A percentile compares a stretch with the other conserved stretches of the same genome.
These are phyloP conservation scores for Vanessa tameamea DNA, from an alignment of 1,140 invertebrate genomes.

Conservation along the genomic window DNA sequence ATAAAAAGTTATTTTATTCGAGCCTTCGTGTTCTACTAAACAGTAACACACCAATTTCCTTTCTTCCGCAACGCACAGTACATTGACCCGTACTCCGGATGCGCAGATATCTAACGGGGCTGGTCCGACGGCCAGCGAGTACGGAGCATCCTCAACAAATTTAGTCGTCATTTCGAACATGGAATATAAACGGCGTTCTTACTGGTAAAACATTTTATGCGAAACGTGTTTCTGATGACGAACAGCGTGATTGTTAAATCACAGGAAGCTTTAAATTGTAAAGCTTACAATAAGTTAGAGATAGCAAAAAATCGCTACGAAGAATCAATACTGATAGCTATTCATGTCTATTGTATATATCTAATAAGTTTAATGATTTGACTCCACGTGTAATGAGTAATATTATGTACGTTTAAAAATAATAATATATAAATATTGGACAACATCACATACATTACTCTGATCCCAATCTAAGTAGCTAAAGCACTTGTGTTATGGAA, in stretches of 20 bases:
- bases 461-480: too few relatives aligned
- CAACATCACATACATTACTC: too few relatives aligned
- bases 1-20: not conserved
- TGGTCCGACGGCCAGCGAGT: constrained; percentile 9
- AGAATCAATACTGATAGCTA: too few relatives aligned
- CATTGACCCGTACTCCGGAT: constrained; percentile 39
- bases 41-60: constrained; percentile 38
- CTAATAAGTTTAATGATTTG: too few relatives aligned
- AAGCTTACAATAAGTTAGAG: not conserved
- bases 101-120: constrained; percentile 41
- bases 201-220: constrained; percentile 17
- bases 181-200: constrained; percentile 16
- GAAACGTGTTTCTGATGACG: constrained; percentile 20
- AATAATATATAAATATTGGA: too few relatives aligned
- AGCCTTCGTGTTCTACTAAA: not conserved
- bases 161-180: constrained; percentile 11
- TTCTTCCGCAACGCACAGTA: constrained; percentile 41
- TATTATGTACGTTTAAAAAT: too few relatives aligned
- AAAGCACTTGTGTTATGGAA: too few relatives aligned
- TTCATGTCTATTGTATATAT: too few relatives aligned
- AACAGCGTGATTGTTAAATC: constrained; percentile 2
- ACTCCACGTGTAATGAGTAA: too few relatives aligned
- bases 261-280: constrained; percentile 1
- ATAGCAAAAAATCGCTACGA: too few relatives aligned
- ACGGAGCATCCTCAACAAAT: constrained; percentile 32